Evolutionary conservation across 2,888 invertebrate genomes (phyloP), one percentile per base, ranked within the genome.

Genomic region (Amaurobius ferox): DNA sequence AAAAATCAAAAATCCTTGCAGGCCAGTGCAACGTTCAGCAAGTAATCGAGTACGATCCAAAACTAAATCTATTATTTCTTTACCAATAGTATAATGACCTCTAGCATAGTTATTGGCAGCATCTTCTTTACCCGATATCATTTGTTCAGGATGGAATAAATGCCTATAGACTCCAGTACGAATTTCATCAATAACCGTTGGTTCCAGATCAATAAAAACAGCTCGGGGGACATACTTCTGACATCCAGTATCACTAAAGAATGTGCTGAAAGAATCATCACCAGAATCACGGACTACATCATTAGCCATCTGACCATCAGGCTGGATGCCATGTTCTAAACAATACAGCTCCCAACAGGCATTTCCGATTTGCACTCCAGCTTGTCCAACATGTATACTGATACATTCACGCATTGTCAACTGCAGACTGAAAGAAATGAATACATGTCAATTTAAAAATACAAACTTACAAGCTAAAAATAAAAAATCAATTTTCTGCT

Each of bases 101-200:
- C 98, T 95, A 87, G 98, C 98, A 90, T 98, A 98, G 93, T 98
- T 98, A 93, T 98, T 98, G 90, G 98, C 98, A 71, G 98, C 98
- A 91, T 98, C 98, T 93, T 98, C 98, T 92, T 98, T 98, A 89
- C 97, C 97, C 90, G 97, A 97, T 92, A 98, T 97, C 92, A 98
- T 93, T 93, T 98, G 98, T 93, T 98, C 98, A 88, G 98, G 98
- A 92, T 98, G 98, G 94, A 98, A 98, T 91, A 98, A 94, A 92
- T 97, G 97, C 89, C 97, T 94, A 93, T 98, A 98, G 3, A 91
- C 90, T 61, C 92, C 92, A 32, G 91, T 91, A 67, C 91, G 90
- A 74, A 91, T 90, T 88, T 91, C 91, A 88, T 79, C 87, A 19
- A 87, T 81, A 7, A 87, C 87, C 0, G 87, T 77, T 0, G 87